These are phyloP conservation scores for Parascotia fuliginaria DNA, from an alignment of 2,888 invertebrate species.

Conservation along the genomic window DNA sequence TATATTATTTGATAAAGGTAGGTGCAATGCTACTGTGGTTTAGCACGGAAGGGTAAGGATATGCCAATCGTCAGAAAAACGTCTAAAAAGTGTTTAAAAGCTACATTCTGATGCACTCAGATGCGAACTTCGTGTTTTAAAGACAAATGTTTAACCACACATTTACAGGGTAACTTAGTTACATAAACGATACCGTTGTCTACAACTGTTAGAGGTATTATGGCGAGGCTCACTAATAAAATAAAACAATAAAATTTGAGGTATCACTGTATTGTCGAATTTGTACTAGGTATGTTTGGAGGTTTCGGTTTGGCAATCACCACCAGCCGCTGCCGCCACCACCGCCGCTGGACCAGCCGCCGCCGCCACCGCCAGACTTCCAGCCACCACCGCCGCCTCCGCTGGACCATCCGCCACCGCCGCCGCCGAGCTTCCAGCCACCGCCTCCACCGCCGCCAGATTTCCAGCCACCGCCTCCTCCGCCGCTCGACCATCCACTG, in stretches of 20 bases:
- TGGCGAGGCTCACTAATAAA: neutral
- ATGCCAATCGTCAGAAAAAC: too few relatives aligned
- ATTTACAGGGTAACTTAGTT: too few relatives aligned
- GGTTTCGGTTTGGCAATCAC: slow-evolving; percentile 52
- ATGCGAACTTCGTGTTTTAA: too few relatives aligned
- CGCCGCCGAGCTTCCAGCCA: slow-evolving; percentile 33
- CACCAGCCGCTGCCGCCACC: slow-evolving; percentile 64
- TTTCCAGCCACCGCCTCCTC: slow-evolving; percentile 55
- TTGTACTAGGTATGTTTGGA: slow-evolving; percentile 54
- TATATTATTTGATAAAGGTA: too few relatives aligned
- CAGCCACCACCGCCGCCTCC: slow-evolving; percentile 38
- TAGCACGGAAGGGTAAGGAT: too few relatives aligned
- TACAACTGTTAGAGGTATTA: too few relatives aligned
- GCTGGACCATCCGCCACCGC: slow-evolving; percentile 49
- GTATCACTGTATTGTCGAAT: slow-evolving; percentile 69
- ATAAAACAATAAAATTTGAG: slow-evolving; percentile 46
- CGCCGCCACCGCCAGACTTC: slow-evolving; percentile 32
- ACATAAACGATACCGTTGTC: too few relatives aligned
- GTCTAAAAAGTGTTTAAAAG: too few relatives aligned
- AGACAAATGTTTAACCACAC: too few relatives aligned
- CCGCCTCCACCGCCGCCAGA: slow-evolving; percentile 37
- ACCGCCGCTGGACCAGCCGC: slow-evolving; percentile 43
- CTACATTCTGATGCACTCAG: too few relatives aligned
- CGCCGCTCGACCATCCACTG: slow-evolving; percentile 46
- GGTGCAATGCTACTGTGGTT: too few relatives aligned